Evolutionary conservation across 2,888 invertebrate species (phyloP), one percentile per base, ranked within the genome.

Genomic region (Stenichneumon culpator): DNA sequence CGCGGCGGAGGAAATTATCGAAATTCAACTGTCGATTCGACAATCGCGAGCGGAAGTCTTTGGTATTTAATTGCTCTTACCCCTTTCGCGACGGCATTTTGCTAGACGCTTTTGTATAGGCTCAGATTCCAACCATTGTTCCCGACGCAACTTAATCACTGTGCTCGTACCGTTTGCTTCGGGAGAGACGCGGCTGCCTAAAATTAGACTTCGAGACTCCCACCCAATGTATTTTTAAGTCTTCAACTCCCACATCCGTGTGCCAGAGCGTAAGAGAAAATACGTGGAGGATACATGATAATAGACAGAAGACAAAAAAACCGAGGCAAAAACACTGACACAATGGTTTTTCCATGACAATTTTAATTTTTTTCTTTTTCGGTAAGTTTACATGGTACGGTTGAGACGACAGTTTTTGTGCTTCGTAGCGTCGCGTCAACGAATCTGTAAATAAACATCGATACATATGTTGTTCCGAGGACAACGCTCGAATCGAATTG

Each of bases 191-290:
- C 74, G 79, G 73, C 78, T 63, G 44, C 78, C 86, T 88, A 88
- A 87, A 88, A 87, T 87, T 87, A 88, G 87, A 83, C 79, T 75
- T 83, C 79, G 84, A 69, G 74, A 82, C 84, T 86, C 83, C 86
- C 86, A 88, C 87, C 83, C 75, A 16, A 73, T 80, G 78, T 78
- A 69, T 77, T 82, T 83, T 85, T 50, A 77, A 68, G 39, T n/a
- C 52, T 80, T 83, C 54, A 16, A 77, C 68, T 72, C 72, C 73
- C 79, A 80, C 65, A 52, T 47, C 36, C 39, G 57, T 54, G 50
- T 47, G 4, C 63, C 25, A 67, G 44, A 25, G n/a, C 67, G 19
- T 19, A 14, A 50, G 67, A 32, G 14, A 68, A 73, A 80, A 68
- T 60, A 52, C 73, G 47, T 44, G 70, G 79, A 63, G 28, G 36